Base-by-base conservation (phyloP, 2,113 vertebrate species). In the Edolisoma coerulescens region DNA sequence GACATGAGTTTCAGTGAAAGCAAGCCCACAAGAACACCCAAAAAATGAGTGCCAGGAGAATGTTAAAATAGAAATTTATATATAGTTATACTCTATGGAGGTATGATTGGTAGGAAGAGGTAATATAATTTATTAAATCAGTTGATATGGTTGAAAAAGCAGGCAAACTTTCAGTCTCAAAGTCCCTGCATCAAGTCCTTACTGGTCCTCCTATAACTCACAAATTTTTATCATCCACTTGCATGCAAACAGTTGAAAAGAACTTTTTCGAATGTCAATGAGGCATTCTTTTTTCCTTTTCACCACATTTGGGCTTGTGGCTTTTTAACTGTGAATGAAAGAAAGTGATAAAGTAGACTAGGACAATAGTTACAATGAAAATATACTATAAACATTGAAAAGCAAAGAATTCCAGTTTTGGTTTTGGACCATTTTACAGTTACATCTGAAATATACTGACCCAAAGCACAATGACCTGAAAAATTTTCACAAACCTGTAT, bases 111-210 rank as follows among this genome's bases (percentile, higher is more conserved):
- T 80, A 69, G 78, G 32, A 95, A 92, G 75, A 85, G 11, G 54
- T 77, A 88, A 70, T 93, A 83, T 73, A 57, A 88, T 94, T 92
- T 88, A 88, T 95, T 93, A 92, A 97, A 69, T 41, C n/a, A 80
- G 77, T 14, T 47, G 67, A 85, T 76, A 80, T 5, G 37, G 53
- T 92, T 93, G 92, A 85, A 94, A 95, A 94, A 88, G 49, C 63
- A 92, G 82, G 53, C 41, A 82, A 90, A 83, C 11, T 77, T 92
- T 81, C 37, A 83, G 88, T 88, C 85, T 80, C 82, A 88, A 78
- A 83, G 63, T 85, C 67, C 57, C 45, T 93, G 84, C 65, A 79
- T 60, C 61, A 90, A 50, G 41, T 83, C 89, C 64, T 90, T 84
- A 18, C 52, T 44, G 60, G 12, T 90, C 13, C 26, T 84, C 15